Conservation (phyloP, 2,888 invertebrate genomes). For the Colostygia pectinataria region DNA sequence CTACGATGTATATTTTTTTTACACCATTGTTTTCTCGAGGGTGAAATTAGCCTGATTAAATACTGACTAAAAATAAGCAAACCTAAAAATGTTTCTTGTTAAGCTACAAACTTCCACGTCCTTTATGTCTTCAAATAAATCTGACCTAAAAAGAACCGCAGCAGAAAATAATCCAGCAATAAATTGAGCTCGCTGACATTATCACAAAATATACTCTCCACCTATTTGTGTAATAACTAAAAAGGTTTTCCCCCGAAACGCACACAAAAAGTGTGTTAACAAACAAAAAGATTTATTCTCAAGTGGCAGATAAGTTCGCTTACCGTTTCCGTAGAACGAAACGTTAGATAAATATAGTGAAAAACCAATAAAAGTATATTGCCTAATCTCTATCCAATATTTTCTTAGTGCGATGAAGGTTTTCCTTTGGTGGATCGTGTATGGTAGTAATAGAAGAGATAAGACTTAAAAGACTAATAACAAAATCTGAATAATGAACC, state of each 20-base stretch:
- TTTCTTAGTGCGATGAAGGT: constrained; percentile 76
- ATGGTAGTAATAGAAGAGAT: constrained; percentile 45
- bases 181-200: constrained; percentile 62
- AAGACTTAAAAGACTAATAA: constrained; percentile 4
- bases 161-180: constrained; percentile 52
- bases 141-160: constrained; percentile 35
- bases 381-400: constrained; percentile 82
- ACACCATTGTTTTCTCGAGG: too few relatives aligned
- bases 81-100: too few relatives aligned
- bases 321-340: constrained; percentile 47
- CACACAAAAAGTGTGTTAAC: constrained; percentile 72
- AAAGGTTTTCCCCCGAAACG: constrained; percentile 41
- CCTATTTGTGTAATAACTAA: constrained; percentile 61
- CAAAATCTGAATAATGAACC: too few relatives aligned
- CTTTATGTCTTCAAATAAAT: constrained; percentile 12
- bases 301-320: constrained; percentile 69
- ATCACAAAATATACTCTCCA: constrained; percentile 53
- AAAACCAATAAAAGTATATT: constrained; percentile 80
- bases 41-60: too few relatives aligned
- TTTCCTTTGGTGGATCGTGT: constrained; percentile 58
- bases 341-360: constrained; percentile 79
- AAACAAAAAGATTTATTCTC: constrained; percentile 79
- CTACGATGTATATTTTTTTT: too few relatives aligned
- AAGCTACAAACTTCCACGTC: too few relatives aligned
- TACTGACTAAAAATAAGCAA: too few relatives aligned